Conservation (phyloP, 2,797 vertebrate genomes). For the Typhlichthys subterraneus region DNA sequence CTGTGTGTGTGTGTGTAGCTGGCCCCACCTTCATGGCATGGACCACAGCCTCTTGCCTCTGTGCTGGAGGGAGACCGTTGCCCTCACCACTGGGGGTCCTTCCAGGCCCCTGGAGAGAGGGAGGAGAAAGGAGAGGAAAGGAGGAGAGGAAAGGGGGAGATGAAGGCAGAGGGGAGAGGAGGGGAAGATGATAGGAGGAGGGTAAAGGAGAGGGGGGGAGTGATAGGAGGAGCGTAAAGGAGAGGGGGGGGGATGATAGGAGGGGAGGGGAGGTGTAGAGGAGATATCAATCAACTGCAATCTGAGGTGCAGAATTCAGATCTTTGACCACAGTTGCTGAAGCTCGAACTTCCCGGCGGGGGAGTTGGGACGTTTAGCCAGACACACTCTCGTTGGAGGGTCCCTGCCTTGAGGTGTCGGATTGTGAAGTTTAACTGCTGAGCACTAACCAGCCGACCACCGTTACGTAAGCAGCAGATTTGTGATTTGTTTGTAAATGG, state of each 20-base stretch:
- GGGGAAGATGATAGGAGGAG: background rate
- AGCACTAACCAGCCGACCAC: too few relatives aligned
- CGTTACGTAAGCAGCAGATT: too few relatives aligned
- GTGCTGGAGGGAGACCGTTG: conserved; percentile 73
- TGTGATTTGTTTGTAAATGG: too few relatives aligned
- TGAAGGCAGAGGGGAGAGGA: background rate
- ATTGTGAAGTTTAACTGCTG: too few relatives aligned
- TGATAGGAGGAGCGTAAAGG: too few relatives aligned
- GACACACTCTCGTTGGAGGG: too few relatives aligned
- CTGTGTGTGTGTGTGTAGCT: too few relatives aligned
- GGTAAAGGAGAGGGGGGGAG: too few relatives aligned
- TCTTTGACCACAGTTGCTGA: background rate
- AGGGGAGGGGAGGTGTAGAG: background rate
- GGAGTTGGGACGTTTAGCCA: too few relatives aligned
- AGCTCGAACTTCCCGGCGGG: too few relatives aligned
- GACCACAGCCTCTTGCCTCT: conserved; percentile 91
- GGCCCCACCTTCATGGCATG: conserved; percentile 90
- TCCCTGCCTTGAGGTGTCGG: too few relatives aligned
- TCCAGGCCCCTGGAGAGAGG: conserved; percentile 76
- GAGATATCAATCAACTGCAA: background rate
- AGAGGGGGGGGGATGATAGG: background rate
- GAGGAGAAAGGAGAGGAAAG: background rate
- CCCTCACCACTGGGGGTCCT: conserved; percentile 70
- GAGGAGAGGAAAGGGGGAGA: too few relatives aligned
- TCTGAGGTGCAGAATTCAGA: conserved; percentile 1